These are phyloP conservation scores for Abramis brama DNA, from an alignment of 2,113 vertebrate species.

Conservation along the genomic window DNA sequence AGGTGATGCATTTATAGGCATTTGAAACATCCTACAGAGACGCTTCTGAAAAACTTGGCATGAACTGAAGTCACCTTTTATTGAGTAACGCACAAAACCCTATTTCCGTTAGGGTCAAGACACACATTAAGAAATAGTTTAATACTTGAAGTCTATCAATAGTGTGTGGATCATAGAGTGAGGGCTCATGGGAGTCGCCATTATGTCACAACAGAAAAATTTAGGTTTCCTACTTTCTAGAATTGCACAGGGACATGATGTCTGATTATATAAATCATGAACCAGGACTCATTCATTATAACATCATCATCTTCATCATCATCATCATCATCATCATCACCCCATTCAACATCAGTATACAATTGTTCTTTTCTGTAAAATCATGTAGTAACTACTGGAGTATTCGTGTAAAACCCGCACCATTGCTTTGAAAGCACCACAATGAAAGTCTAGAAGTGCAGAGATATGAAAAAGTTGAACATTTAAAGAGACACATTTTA, in stretches of 20 bases:
- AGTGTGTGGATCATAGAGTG: slow-evolving; percentile 39
- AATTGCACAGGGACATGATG: slow-evolving; percentile 24
- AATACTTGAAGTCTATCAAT: slow-evolving; percentile 53
- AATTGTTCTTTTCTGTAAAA: background rate
- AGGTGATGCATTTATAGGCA: background rate
- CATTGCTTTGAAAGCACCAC: background rate
- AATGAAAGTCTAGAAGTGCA: background rate
- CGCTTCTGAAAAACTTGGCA: background rate
- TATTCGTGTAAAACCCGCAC: no score
- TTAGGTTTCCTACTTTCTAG: slow-evolving; percentile 51
- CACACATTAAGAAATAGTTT: background rate
- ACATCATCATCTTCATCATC: background rate
- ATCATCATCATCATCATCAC: background rate
- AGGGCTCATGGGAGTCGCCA: slow-evolving; percentile 33
- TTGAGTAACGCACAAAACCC: slow-evolving; percentile 6
- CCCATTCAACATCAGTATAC: background rate
- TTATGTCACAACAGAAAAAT: slow-evolving; percentile 48
- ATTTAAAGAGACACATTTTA: background rate
- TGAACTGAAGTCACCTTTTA: background rate
- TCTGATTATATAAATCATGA: slow-evolving; percentile 41
- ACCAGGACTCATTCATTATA: slow-evolving; percentile 42
- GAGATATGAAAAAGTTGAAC: background rate
- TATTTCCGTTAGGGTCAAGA: slow-evolving; percentile 25
- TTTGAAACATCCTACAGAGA: background rate
- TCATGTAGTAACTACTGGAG: background rate